Base-by-base conservation (phyloP, 2,113 vertebrate species). In the Pituophis catenifer region DNA sequence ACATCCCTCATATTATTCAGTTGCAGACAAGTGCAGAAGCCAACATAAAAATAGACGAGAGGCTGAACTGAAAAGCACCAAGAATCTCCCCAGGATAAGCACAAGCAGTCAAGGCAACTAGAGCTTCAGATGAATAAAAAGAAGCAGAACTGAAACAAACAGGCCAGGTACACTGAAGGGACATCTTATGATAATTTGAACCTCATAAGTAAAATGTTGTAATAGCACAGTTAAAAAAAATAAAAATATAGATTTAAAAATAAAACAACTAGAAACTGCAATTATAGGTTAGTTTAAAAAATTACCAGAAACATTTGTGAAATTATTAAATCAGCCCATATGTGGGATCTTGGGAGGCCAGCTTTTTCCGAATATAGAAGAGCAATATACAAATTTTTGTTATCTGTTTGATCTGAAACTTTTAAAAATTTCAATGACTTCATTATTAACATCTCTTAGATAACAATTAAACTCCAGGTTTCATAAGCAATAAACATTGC, bases 381-480 rank as follows among this genome's bases (percentile, higher is more conserved):
- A 95, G 94, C 94, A 95, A 97, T 95, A 96, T 94, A 96, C 94
- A 96, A 97, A 96, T 96, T 96, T 95, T 94, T 96, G 94, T 95
- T 96, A 92, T 93, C 23, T 96, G 92, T 95, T 96, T 97, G 96
- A 97, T 96, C 95, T 95, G 95, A 97, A 96, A 93, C 95, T 96
- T 95, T 95, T 86, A 92, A 0, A 96, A 96, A 94, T 89, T 96
- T 86, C 96, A 96, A 44, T 95, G 94, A 97, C 96, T 93, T 89
- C 95, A 93, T 94, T 96, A 95, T 97, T 97, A 97, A 96, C 95
- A 95, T 96, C 95, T 97, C 96, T 96, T 95, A 96, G 94, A 95
- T 96, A 95, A 95, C 97, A 97, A 97, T 97, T 96, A 97, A 96
- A 94, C 96, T 97, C 95, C 93, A 93, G 96, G 94, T 44, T 44